These are phyloP conservation scores for Sebastes itinus DNA, from an alignment of 2,797 vertebrate species.

Conservation along the genomic window DNA sequence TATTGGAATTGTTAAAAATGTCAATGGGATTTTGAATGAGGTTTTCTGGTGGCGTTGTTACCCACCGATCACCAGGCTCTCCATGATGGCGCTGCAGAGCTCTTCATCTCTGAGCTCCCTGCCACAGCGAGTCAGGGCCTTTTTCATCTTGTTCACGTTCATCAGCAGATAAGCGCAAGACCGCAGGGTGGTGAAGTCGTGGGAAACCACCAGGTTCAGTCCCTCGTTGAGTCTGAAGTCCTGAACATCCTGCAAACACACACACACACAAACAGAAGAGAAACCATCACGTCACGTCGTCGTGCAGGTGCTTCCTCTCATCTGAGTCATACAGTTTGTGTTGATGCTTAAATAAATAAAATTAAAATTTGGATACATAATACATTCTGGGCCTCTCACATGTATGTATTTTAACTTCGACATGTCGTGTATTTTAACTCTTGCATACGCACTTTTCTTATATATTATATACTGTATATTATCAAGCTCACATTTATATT, in stretches of 20 bases:
- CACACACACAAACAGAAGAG: neutral
- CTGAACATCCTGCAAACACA: neutral
- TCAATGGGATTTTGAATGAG: too few relatives aligned
- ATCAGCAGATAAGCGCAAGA: constrained; percentile 39
- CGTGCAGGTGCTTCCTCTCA: neutral
- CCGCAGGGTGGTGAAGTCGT: neutral
- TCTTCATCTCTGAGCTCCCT: neutral
- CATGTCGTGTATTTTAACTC: neutral
- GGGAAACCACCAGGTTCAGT: constrained; percentile 43
- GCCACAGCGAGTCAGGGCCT: neutral
- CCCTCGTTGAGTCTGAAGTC: neutral
- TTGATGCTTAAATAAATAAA: too few relatives aligned
- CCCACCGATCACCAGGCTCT: constrained; percentile 40
- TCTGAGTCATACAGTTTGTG: neutral
- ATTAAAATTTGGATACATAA: too few relatives aligned
- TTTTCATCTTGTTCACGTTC: constrained; percentile 31
- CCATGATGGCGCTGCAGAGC: constrained; percentile 37
- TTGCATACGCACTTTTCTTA: neutral
- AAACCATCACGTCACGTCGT: neutral
- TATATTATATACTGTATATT: neutral
- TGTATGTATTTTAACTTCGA: neutral
- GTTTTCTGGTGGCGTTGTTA: neutral
- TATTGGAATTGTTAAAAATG: too few relatives aligned
- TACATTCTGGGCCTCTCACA: too few relatives aligned
- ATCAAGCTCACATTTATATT: neutral